Evolutionary conservation across 2,797 vertebrate genomes (phyloP).

Genomic region (Paedocypris micromegethes): DNA sequence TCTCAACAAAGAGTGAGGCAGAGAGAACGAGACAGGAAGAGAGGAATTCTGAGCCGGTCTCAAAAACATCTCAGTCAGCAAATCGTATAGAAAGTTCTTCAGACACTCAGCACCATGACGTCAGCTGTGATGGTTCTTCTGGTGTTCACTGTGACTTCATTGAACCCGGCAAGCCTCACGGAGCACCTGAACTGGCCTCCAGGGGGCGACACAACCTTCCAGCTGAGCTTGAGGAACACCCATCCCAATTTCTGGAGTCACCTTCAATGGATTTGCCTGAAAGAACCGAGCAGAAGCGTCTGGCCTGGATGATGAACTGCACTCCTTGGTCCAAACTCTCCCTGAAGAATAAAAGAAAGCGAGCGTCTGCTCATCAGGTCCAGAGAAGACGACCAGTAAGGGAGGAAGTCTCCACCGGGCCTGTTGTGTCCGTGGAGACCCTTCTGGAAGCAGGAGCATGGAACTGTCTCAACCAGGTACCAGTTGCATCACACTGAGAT

Average conservation of each 20-base stretch:
- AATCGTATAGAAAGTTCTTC: background rate
- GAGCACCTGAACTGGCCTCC: constrained; percentile 4
- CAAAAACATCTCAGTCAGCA: background rate
- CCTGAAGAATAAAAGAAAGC: constrained; percentile 68
- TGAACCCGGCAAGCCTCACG: background rate
- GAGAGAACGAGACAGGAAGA: background rate
- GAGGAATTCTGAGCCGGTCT: background rate
- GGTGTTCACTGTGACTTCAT: no score
- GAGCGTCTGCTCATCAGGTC: constrained; percentile 6
- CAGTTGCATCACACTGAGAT: background rate
- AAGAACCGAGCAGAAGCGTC: constrained; percentile 72
- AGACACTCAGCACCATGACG: constrained; percentile 1
- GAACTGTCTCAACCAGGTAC: constrained; percentile 79
- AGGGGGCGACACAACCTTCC: background rate
- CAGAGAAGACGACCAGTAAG: constrained; percentile 51
- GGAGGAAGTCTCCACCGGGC: constrained; percentile 52
- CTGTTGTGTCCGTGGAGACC: constrained; percentile 60
- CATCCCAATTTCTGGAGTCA: constrained; percentile 1
- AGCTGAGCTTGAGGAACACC: background rate
- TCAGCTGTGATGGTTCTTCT: background rate
- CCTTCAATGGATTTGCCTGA: constrained; percentile 52
- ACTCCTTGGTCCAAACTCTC: constrained; percentile 76
- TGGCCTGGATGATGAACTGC: constrained; percentile 78
- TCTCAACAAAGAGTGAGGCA: background rate
- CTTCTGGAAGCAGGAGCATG: constrained; percentile 70